Conservation (phyloP, 2,113 vertebrate genomes). For the Pachycephala philippinensis region DNA sequence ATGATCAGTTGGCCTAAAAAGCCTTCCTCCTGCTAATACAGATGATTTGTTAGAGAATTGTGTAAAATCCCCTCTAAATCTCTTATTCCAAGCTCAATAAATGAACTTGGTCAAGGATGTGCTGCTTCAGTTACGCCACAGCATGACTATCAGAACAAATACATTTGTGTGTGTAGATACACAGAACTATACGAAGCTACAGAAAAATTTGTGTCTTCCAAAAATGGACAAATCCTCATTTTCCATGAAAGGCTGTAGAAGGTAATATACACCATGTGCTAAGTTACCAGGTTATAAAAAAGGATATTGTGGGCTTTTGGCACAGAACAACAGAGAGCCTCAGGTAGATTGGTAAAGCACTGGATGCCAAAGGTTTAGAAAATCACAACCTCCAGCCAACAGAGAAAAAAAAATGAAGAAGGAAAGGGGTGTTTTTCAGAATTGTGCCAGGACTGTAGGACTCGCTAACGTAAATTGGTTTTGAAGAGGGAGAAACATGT, state of each 20-base stretch:
- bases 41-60: neutral
- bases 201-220: neutral
- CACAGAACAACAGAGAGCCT: neutral
- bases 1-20: neutral
- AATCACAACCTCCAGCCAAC: neutral
- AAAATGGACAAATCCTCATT: neutral
- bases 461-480: neutral
- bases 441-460: neutral
- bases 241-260: neutral
- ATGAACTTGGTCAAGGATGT: neutral
- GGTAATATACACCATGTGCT: neutral
- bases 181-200: neutral
- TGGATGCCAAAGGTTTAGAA: neutral
- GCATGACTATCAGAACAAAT: neutral
- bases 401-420: fast-evolving
- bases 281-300: neutral
- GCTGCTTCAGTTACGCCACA: neutral
- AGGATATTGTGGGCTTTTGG: neutral
- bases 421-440: neutral
- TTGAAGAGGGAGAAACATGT: neutral
- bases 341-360: neutral
- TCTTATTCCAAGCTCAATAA: neutral
- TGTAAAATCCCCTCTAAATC: neutral
- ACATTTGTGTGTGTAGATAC: neutral
- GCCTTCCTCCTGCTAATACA: neutral